Conservation (phyloP, 2,113 vertebrate species). For the Leptobrachium ailaonicum region DNA sequence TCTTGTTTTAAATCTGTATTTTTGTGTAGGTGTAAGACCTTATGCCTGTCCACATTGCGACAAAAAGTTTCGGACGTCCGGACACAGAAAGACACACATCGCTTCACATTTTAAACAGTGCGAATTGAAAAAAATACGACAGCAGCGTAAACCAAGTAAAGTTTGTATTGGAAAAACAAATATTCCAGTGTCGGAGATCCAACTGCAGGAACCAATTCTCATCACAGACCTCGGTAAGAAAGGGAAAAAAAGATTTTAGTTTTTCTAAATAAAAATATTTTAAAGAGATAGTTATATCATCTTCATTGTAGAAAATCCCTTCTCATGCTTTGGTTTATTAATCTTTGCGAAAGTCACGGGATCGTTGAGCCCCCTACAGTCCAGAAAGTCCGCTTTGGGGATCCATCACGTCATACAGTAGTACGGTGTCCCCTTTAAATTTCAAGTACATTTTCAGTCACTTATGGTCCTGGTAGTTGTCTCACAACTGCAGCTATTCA, state of each 20-base stretch:
- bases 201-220: slow-evolving; percentile 96
- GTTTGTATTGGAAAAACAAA: slow-evolving; percentile 80
- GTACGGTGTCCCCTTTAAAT: too few species aligned
- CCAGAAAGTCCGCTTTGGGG: too few species aligned
- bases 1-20: not conserved
- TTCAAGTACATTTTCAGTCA: too few species aligned
- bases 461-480: too few species aligned
- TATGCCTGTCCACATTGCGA: slow-evolving; percentile 98
- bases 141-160: slow-evolving; percentile 85
- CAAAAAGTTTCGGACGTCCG: slow-evolving; percentile 95
- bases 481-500: too few species aligned
- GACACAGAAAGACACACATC: slow-evolving; percentile 94
- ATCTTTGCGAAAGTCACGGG: too few species aligned
- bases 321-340: too few species aligned
- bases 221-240: slow-evolving; percentile 93
- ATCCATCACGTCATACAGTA: too few species aligned
- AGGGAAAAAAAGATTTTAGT: not conserved
- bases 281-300: too few species aligned
- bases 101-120: slow-evolving; percentile 94
- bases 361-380: too few species aligned
- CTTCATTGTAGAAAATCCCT: too few species aligned
- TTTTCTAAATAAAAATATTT: too few species aligned
- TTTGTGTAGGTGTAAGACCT: slow-evolving; percentile 83
- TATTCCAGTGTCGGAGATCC: slow-evolving; percentile 85
- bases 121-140: slow-evolving; percentile 87